Conservation (phyloP, 2,888 invertebrate species). For the Lomographa bimaculata region DNA sequence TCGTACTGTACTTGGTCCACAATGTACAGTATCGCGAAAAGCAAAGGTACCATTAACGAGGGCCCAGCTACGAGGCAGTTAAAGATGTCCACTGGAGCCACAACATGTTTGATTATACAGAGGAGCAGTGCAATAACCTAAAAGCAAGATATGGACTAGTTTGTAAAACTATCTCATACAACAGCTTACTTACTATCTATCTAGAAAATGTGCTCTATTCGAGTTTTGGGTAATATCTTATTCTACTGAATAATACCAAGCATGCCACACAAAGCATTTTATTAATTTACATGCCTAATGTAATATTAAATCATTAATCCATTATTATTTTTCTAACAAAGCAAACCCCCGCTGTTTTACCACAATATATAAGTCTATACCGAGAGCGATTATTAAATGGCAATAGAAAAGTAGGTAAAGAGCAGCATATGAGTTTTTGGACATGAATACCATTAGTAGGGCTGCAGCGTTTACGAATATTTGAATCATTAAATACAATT, state of each 20-base stretch:
- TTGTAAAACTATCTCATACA: conserved; percentile 30
- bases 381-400: conserved; percentile 62
- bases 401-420: conserved; percentile 63
- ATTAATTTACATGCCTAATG: conserved; percentile 33
- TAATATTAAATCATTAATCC: conserved; percentile 41
- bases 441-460: conserved; percentile 41
- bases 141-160: conserved; percentile 61
- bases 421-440: conserved; percentile 38
- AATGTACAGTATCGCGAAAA: conserved; percentile 67
- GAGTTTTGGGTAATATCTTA: conserved; percentile 1
- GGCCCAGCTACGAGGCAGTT: conserved; percentile 68
- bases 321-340: conserved; percentile 28
- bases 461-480: conserved; percentile 48
- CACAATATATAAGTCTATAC: conserved; percentile 62
- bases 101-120: conserved; percentile 69
- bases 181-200: too few species aligned
- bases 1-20: conserved; percentile 72
- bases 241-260: conserved; percentile 54
- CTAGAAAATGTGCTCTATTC: too few species aligned
- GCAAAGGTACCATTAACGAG: conserved; percentile 67
- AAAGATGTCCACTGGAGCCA: conserved; percentile 59
- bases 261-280: conserved; percentile 29
- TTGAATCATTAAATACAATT: conserved; percentile 60
- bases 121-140: conserved; percentile 77
- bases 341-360: conserved; percentile 60